Percentiles rank a stretch among this genome's conserved stretches.
These are phyloP conservation scores for Brevimyrus niger DNA, from an alignment of 2,113 vertebrate species.

Conservation along the genomic window DNA sequence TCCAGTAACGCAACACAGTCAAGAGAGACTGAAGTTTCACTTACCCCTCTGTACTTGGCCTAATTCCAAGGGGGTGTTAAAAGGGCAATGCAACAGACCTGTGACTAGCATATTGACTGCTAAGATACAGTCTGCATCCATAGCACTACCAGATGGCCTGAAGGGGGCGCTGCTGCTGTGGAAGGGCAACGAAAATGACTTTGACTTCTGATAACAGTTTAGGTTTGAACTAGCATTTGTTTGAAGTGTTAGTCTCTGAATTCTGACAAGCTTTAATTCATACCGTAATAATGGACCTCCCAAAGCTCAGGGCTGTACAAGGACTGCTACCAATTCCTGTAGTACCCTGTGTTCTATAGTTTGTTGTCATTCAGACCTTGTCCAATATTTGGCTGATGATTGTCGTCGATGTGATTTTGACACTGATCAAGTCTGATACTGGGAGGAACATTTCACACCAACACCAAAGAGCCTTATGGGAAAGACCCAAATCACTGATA, in stretches of 20 bases:
- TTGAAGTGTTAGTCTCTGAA: slow-evolving; percentile 15
- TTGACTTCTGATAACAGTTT: slow-evolving; percentile 21
- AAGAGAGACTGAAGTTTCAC: not conserved
- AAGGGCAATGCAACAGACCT: not conserved
- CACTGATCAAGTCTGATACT: not conserved
- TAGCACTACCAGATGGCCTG: not conserved
- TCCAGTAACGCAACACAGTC: not conserved
- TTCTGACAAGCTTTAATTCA: not conserved
- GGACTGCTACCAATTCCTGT: not conserved
- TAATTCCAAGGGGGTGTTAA: not conserved
- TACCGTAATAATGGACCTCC: not conserved
- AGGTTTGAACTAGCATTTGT: slow-evolving; percentile 9
- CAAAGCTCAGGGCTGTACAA: not conserved
- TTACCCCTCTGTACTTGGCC: not conserved
- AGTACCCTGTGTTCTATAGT: not conserved
- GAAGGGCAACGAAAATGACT: not conserved
- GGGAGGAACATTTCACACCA: not conserved
- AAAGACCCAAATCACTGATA: not conserved
- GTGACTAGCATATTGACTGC: not conserved
- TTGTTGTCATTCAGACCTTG: not conserved
- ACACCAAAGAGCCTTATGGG: not conserved
- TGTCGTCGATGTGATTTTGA: not conserved
- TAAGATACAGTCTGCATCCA: not conserved
- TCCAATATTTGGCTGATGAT: not conserved
- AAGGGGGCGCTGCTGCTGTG: not conserved